Evolutionary conservation across 1,140 invertebrate species (phyloP), one percentile per base, ranked within the genome.

Genomic region (Papilio polytes): DNA sequence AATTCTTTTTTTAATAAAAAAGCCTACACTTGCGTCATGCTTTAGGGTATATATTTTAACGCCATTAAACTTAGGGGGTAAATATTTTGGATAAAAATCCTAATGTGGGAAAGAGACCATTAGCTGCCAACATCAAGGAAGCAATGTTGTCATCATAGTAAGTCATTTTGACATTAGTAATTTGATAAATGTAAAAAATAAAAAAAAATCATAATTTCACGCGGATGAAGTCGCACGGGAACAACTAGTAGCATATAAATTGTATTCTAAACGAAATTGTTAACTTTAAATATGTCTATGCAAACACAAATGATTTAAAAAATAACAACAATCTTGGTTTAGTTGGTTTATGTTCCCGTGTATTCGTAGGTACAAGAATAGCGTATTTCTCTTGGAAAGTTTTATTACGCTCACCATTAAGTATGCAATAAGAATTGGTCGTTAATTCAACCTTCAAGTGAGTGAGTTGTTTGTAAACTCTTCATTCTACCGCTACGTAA

Each of bases 371-470:
- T 63, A 26, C 9, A 70, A 70, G 63, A 31, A 70, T 7, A 31
- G 26, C 63, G 63, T 70, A 36, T 31, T 70, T 70, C 22, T 15
- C 26, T 12, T 66, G 63, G 59, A 66, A 66, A 66, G 59, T 66
- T 66, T 66, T 66, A 66, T 66, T 66, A 66, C 59, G 59, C 22
- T 66, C 59, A 66, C 59, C 59, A 66, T 66, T 70, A 70, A 70
- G 63, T 15, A 70, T 70, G 26, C 63, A 70, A 70, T 70, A 70
- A 70, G 63, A 70, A 70, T 70, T 31, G 22, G 63, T 36, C 63
- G 63, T 70, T 70, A 70, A 31, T 70, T 70, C 26, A 70, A 70
- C 63, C 3, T 70, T 7, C 26, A 63, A 63, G 63, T 31, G 63
- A 36, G 63, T 31, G 26, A 70, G 26, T 31, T 70, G 63, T 70